phyloP scores from a whole-genome alignment of 1,140 invertebrate genomes.

The Leptopilina clavipes region DNA sequence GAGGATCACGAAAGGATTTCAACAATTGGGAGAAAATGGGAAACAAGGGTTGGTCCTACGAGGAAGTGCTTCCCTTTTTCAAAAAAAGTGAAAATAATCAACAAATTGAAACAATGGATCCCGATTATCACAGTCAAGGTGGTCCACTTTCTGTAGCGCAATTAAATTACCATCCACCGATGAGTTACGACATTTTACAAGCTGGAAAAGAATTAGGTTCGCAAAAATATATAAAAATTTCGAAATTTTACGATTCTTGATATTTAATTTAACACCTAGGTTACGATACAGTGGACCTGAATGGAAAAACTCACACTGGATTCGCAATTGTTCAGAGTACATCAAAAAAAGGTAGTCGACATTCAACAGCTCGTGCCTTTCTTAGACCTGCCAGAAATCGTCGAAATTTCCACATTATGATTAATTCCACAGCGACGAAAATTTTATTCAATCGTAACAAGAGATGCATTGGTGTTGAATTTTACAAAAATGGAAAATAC shows the following conservation, averaged over 20 bases:
- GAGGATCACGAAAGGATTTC: conserved; percentile 85
- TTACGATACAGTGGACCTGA: conserved; percentile 77
- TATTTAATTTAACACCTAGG: no score
- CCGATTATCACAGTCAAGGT: neutral
- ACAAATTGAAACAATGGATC: neutral
- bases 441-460: conserved; percentile 54
- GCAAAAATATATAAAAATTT: no score
- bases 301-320: conserved; percentile 75
- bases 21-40: conserved; percentile 82
- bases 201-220: conserved; percentile 87
- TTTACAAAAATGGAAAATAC: conserved; percentile 4
- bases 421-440: conserved; percentile 80
- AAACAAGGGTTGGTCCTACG: conserved; percentile 81
- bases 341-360: conserved; percentile 78
- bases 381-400: conserved; percentile 77
- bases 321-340: conserved; percentile 75
- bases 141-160: conserved; percentile 78
- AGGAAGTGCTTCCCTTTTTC: conserved; percentile 79
- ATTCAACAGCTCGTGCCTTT: conserved; percentile 81
- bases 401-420: conserved; percentile 81
- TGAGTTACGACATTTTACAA: conserved; percentile 88
- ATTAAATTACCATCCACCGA: conserved; percentile 89
- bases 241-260: no score
- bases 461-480: conserved; percentile 52
- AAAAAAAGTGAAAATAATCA: conserved; percentile 69